Conservation (phyloP, 1,140 invertebrate genomes). For the Drosophila simulans region DNA sequence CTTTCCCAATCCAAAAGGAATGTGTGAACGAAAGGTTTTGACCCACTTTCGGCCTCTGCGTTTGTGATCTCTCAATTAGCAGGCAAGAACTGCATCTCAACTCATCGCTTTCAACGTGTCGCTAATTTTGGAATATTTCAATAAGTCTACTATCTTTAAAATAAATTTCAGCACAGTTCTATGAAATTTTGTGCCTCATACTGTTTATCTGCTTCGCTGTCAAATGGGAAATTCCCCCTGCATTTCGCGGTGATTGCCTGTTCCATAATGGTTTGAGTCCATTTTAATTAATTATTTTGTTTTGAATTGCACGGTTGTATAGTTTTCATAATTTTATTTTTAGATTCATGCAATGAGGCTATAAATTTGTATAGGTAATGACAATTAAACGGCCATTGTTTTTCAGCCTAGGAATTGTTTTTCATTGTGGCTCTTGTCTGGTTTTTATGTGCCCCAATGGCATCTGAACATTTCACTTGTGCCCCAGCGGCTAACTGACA, state of each 20-base stretch:
- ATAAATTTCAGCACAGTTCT: not conserved
- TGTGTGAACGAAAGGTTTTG: constrained; percentile 11
- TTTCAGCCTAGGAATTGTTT: constrained; percentile 3
- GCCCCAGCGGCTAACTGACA: not conserved
- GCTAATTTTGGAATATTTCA: not conserved
- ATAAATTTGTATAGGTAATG: not conserved
- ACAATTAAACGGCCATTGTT: not conserved
- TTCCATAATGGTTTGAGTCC: not conserved
- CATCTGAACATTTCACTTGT: not conserved
- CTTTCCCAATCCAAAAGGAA: too few relatives aligned
- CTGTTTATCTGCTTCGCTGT: too few relatives aligned
- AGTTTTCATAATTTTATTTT: not conserved
- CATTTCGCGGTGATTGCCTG: not conserved
- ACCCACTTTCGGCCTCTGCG: constrained; percentile 25
- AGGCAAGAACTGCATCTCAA: not conserved
- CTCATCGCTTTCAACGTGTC: constrained; percentile 3
- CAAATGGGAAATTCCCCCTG: not conserved
- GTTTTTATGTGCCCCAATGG: not conserved
- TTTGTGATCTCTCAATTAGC: constrained; percentile 25
- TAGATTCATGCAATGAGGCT: not conserved
- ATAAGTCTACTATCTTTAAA: not conserved
- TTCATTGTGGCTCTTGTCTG: too few relatives aligned
- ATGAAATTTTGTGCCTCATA: not conserved
- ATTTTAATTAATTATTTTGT: too few relatives aligned
- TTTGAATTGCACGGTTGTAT: not conserved